Evolutionary conservation across 1,140 invertebrate genomes (phyloP).

Genomic region (Eumaeus atala): DNA sequence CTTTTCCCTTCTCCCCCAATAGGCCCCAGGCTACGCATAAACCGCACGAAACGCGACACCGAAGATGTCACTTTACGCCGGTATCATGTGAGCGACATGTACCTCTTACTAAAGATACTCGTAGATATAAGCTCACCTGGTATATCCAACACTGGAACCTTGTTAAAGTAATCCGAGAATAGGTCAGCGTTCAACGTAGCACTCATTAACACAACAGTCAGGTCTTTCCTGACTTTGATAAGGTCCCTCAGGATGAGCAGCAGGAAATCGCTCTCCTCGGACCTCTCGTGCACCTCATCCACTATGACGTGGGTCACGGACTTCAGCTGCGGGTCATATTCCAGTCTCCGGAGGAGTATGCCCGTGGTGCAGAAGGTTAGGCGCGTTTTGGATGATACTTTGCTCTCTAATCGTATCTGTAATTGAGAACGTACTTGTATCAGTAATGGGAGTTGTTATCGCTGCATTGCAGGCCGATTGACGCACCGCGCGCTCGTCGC

Average conservation of each 20-base stretch:
- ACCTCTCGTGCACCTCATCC: slow-evolving; percentile 95
- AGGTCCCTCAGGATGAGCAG: slow-evolving; percentile 86
- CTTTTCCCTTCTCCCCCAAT: too few relatives aligned
- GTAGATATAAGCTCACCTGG: slow-evolving; percentile 71
- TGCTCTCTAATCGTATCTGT: slow-evolving; percentile 79
- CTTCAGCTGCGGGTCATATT: slow-evolving; percentile 81
- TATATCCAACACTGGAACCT: slow-evolving; percentile 82
- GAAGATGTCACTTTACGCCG: too few relatives aligned
- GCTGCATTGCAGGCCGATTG: too few relatives aligned
- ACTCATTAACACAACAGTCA: slow-evolving; percentile 91
- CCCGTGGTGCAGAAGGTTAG: slow-evolving; percentile 94
- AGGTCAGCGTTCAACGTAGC: slow-evolving; percentile 87
- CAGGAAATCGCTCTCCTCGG: slow-evolving; percentile 90
- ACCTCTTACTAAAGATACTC: too few relatives aligned
- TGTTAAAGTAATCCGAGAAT: slow-evolving; percentile 86
- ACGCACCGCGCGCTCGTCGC: too few relatives aligned
- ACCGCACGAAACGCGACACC: too few relatives aligned
- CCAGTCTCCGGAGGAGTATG: slow-evolving; percentile 87
- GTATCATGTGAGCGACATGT: too few relatives aligned
- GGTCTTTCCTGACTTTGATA: slow-evolving; percentile 78
- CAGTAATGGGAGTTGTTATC: too few relatives aligned
- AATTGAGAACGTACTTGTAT: slow-evolving; percentile 25
- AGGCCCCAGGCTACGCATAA: too few relatives aligned
- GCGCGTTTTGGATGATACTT: slow-evolving; percentile 85
- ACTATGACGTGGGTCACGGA: slow-evolving; percentile 86